Evolutionary conservation across 2,797 vertebrate genomes (phyloP).

Genomic region (Furcifer pardalis): DNA sequence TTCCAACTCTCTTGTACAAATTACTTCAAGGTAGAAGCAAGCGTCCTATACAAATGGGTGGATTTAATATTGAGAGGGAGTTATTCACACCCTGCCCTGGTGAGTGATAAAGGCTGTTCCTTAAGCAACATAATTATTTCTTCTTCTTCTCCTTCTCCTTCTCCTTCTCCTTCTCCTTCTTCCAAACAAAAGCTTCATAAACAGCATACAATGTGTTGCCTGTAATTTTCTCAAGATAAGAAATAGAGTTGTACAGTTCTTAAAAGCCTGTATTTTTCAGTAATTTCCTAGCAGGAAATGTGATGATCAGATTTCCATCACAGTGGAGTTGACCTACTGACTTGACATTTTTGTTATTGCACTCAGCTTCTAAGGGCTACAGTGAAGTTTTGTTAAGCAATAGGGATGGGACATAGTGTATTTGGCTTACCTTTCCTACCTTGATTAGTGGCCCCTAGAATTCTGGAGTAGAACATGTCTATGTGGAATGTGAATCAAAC

Average conservation of each 20-base stretch:
- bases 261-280: conserved; percentile 36
- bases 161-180: conserved; percentile 6
- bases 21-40: conserved; percentile 6
- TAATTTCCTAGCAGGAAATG: conserved; percentile 40
- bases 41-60: not conserved
- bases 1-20: conserved; percentile 1
- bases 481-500: not conserved
- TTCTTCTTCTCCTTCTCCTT: conserved; percentile 6
- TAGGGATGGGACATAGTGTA: not conserved
- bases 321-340: conserved; percentile 41
- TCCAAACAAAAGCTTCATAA: conserved; percentile 30
- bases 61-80: conserved; percentile 2
- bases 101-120: not conserved
- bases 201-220: conserved; percentile 17
- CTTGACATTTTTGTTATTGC: conserved; percentile 32
- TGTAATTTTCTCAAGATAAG: conserved; percentile 32
- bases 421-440: conserved; percentile 19
- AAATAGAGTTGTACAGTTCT: conserved; percentile 23
- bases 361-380: conserved; percentile 27
- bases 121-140: not conserved
- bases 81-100: not conserved
- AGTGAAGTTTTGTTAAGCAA: conserved; percentile 32
- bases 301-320: conserved; percentile 31
- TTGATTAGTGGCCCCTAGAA: not conserved
- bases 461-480: not conserved